Conservation (phyloP, 2,797 vertebrate species). For the Mus spretus region DNA sequence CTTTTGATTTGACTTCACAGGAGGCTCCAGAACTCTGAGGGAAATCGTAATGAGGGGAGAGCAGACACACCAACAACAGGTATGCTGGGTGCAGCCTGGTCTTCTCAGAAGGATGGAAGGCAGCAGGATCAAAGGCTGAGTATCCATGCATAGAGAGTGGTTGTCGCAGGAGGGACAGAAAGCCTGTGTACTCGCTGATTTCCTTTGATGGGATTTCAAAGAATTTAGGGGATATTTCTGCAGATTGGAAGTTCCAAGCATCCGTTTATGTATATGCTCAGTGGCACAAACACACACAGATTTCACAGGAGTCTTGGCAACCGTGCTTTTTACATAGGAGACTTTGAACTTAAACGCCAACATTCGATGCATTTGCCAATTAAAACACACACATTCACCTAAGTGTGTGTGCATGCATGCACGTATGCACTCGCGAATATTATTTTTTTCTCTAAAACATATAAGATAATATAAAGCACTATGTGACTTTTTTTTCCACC, state of each 20-base stretch:
- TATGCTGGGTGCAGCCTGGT: slow-evolving; percentile 25
- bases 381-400: background rate
- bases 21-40: slow-evolving; percentile 40
- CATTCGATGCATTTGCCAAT: slow-evolving; percentile 43
- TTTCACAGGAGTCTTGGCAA: slow-evolving; percentile 24
- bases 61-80: slow-evolving; percentile 42
- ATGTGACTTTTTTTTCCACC: slow-evolving; percentile 61
- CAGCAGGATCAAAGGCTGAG: slow-evolving; percentile 53
- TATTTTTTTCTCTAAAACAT: background rate
- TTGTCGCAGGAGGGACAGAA: slow-evolving; percentile 40
- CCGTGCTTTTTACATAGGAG: background rate
- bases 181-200: slow-evolving; percentile 53
- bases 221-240: slow-evolving; percentile 59
- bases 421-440: background rate
- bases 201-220: slow-evolving; percentile 74
- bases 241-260: slow-evolving; percentile 26
- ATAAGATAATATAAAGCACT: background rate
- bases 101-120: slow-evolving; percentile 53
- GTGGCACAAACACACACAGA: background rate
- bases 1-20: slow-evolving; percentile 74
- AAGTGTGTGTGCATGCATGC: too few relatives aligned
- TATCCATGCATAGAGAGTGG: background rate
- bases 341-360: slow-evolving; percentile 30
- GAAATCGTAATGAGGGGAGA: slow-evolving; percentile 73
- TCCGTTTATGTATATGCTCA: slow-evolving; percentile 3